Conservation (phyloP, 2,888 invertebrate genomes). For the Dasysyrphus tricinctus region DNA sequence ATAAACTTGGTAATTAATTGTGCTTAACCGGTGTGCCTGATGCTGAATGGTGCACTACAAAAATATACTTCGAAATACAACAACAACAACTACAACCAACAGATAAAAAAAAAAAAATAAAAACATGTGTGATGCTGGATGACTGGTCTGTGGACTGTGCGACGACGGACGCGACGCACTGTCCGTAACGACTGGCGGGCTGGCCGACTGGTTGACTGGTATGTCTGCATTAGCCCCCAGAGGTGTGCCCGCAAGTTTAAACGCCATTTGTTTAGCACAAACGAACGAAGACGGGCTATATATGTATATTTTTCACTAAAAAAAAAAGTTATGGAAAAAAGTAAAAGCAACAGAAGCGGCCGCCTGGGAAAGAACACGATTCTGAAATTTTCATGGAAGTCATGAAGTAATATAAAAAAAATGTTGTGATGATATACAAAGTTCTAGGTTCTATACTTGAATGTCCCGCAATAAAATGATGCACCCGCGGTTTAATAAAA, state of each 20-base stretch:
- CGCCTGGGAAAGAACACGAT: background rate
- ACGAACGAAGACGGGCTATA: constrained; percentile 24
- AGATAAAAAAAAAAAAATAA: constrained; percentile 12
- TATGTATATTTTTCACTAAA: constrained; percentile 13
- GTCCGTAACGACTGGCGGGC: background rate
- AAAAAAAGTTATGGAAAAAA: constrained; percentile 24
- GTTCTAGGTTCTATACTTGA: no score
- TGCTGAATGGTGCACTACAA: constrained; percentile 43
- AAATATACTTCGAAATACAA: constrained; percentile 5
- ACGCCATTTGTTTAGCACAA: constrained; percentile 64
- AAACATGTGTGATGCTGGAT: constrained; percentile 48
- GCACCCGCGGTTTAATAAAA: no score
- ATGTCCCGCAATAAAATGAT: no score
- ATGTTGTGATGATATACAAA: no score
- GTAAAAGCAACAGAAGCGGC: constrained; percentile 48
- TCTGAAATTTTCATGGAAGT: background rate
- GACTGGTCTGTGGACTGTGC: constrained; percentile 29
- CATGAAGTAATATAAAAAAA: no score
- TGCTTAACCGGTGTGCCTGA: constrained; percentile 69
- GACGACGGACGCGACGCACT: constrained; percentile 20
- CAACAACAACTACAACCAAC: background rate
- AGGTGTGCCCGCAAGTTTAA: constrained; percentile 70
- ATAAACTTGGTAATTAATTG: constrained; percentile 75
- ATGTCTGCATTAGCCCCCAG: constrained; percentile 70
- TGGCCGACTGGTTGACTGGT: constrained; percentile 46